Evolutionary conservation across 2,113 vertebrate genomes (phyloP).

Genomic region (Planiliza haematocheilus): DNA sequence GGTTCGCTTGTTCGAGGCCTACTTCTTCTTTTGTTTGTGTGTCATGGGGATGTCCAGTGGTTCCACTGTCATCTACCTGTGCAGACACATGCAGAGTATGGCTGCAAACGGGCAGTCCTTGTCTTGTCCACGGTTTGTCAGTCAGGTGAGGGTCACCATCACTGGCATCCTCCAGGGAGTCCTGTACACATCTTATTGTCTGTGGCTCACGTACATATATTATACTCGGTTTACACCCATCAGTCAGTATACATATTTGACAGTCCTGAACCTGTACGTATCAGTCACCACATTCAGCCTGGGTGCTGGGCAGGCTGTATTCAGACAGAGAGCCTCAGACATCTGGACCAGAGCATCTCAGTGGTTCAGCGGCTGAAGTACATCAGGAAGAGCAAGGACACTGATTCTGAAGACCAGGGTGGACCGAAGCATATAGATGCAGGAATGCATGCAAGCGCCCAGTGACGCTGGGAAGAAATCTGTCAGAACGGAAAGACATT

Average conservation of each 20-base stretch:
- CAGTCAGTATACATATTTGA: fast-evolving
- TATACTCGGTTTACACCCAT: fast-evolving
- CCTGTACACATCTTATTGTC: background rate
- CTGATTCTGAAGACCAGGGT: slow-evolving; percentile 2
- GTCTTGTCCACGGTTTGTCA: background rate
- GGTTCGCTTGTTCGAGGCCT: fast-evolving
- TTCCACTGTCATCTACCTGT: slow-evolving; percentile 59
- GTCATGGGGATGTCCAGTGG: slow-evolving; percentile 60
- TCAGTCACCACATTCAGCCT: slow-evolving; percentile 14
- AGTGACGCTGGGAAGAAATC: too few species aligned
- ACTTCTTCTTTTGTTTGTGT: slow-evolving; percentile 25
- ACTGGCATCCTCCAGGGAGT: slow-evolving; percentile 38
- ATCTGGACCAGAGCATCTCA: slow-evolving; percentile 34
- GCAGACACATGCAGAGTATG: slow-evolving; percentile 58
- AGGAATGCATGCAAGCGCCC: too few species aligned
- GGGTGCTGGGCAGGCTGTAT: slow-evolving; percentile 44
- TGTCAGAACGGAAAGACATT: too few species aligned
- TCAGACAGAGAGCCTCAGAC: slow-evolving; percentile 29
- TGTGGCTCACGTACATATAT: fast-evolving
- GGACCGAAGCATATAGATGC: too few species aligned
- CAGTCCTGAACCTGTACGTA: slow-evolving; percentile 28
- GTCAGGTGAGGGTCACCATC: slow-evolving; percentile 49
- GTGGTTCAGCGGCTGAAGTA: background rate
- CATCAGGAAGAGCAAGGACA: background rate
- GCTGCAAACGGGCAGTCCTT: background rate